Evolutionary conservation across 2,113 vertebrate genomes (phyloP).

Genomic region (Thunnus maccoyii): DNA sequence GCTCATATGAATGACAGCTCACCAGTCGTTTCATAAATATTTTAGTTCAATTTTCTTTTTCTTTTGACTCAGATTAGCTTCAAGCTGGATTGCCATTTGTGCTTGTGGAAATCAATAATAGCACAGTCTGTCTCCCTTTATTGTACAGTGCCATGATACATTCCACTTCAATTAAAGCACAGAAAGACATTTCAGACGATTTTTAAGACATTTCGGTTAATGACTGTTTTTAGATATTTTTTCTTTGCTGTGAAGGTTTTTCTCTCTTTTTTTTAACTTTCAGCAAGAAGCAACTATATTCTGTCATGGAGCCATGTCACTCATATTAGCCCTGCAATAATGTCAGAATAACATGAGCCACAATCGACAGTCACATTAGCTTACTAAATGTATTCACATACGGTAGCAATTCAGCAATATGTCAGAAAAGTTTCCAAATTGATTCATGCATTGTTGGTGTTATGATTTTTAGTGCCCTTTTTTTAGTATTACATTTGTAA

Average conservation of each 20-base stretch:
- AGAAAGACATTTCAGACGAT: conserved; percentile 68
- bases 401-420: conserved; percentile 79
- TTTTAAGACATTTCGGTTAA: conserved; percentile 56
- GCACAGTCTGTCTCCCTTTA: conserved; percentile 81
- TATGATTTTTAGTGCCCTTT: conserved; percentile 61
- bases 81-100: conserved; percentile 64
- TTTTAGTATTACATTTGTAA: conserved; percentile 54
- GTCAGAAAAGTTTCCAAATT: conserved; percentile 48
- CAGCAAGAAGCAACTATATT: conserved; percentile 48
- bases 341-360: conserved; percentile 60
- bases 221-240: conserved; percentile 18
- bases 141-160: conserved; percentile 82
- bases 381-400: conserved; percentile 50
- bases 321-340: conserved; percentile 77
- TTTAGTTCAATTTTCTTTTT: conserved; percentile 39
- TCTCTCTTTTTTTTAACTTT: conserved; percentile 28
- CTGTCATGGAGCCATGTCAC: conserved; percentile 50
- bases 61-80: conserved; percentile 56
- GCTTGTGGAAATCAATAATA: conserved; percentile 66
- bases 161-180: conserved; percentile 82
- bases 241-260: conserved; percentile 27
- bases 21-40: conserved; percentile 51
- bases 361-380: conserved; percentile 40
- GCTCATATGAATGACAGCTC: conserved; percentile 64
- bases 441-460: conserved; percentile 49